Conservation (phyloP, 2,797 vertebrate species). For the Eidolon dupreanum region DNA sequence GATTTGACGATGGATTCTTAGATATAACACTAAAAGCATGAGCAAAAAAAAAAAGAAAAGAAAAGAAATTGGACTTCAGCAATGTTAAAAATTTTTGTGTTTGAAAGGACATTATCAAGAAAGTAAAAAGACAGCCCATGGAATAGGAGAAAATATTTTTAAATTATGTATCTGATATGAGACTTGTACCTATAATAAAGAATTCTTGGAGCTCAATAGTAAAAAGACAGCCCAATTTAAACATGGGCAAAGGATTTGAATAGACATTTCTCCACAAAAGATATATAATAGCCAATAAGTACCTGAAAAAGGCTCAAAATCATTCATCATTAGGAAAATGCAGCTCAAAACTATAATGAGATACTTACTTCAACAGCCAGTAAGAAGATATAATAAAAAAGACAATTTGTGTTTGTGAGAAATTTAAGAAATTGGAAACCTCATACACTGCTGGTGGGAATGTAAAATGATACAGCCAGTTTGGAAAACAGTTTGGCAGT, state of each 20-base stretch:
- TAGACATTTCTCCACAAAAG: background rate
- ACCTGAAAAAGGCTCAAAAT: background rate
- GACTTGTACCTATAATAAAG: background rate
- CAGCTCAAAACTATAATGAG: background rate
- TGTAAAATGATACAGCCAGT: background rate
- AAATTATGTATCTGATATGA: background rate
- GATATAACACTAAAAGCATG: background rate
- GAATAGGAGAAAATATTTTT: slow-evolving; percentile 5
- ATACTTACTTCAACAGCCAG: background rate
- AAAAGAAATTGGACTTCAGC: background rate
- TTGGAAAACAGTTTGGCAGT: background rate
- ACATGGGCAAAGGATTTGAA: background rate
- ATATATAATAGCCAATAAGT: background rate
- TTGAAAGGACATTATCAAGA: background rate
- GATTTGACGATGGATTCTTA: background rate
- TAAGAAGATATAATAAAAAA: background rate
- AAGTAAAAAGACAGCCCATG: background rate
- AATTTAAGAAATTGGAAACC: background rate
- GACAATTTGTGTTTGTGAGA: background rate
- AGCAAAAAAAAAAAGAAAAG: background rate
- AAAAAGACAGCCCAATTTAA: background rate
- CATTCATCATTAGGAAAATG: slow-evolving; percentile 6
- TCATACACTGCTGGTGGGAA: background rate
- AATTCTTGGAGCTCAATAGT: background rate
- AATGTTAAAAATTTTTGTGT: background rate